Percentiles rank a stretch among this genome's conserved stretches.
These are phyloP conservation scores for Phalangium opilio DNA, from an alignment of 2,888 invertebrate genomes.

Conservation along the genomic window DNA sequence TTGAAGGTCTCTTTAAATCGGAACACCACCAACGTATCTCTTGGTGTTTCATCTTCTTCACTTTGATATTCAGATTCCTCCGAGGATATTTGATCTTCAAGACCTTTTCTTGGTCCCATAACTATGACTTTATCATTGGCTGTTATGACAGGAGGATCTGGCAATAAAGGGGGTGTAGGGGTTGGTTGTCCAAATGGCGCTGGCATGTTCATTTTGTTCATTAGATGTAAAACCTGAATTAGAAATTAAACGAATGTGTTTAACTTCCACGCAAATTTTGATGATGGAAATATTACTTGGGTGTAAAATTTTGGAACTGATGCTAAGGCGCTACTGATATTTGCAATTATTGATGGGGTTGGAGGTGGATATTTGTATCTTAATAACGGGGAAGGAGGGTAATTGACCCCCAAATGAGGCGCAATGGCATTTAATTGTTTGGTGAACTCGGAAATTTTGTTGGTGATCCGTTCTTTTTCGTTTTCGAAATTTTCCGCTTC, in stretches of 20 bases:
- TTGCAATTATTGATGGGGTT: conserved; percentile 51
- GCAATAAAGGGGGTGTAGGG: conserved; percentile 12
- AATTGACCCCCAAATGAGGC: conserved; percentile 15
- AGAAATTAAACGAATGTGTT: background rate
- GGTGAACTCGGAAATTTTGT: conserved; percentile 14
- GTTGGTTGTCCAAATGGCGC: conserved; percentile 50
- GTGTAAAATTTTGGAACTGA: conserved; percentile 66
- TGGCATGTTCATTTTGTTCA: conserved; percentile 86
- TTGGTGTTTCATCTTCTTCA: conserved; percentile 37
- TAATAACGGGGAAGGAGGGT: conserved; percentile 29
- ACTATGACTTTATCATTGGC: background rate
- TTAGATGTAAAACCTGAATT: conserved; percentile 49
- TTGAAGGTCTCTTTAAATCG: background rate
- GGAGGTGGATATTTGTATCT: conserved; percentile 64
- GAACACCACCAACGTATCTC: conserved; percentile 18
- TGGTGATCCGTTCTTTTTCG: conserved; percentile 10
- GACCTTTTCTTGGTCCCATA: conserved; percentile 4
- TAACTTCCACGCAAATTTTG: background rate
- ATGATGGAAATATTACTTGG: conserved; percentile 28
- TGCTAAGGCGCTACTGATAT: conserved; percentile 58
- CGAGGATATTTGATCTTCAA: conserved; percentile 20
- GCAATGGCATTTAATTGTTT: conserved; percentile 14
- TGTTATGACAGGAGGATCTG: conserved; percentile 4
- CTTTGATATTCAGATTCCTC: conserved; percentile 51
- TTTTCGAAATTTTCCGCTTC: too few relatives aligned